Base-by-base conservation (phyloP, 2,113 vertebrate genomes). In the Vulpes ferrilata region DNA sequence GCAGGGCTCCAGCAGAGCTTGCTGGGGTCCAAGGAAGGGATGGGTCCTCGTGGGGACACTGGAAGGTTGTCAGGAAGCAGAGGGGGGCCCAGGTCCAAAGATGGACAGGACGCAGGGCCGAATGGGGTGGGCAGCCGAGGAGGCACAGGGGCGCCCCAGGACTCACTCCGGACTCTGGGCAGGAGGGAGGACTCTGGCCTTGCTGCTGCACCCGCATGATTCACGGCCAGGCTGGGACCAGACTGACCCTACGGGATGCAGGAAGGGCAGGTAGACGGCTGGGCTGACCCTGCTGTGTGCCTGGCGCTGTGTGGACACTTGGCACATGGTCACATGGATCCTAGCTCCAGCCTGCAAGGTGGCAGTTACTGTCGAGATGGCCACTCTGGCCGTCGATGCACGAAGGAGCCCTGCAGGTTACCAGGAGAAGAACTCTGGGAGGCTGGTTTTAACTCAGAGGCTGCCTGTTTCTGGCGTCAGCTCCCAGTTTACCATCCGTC, bases 241-340 rank as follows among this genome's bases (percentile, higher is more conserved):
- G 78, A 71, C 15, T 23, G 62, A 7, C 3, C 48, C 55, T 32
- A 16, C 20, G 6, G 25, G 2, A 30, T 30, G 1, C 0, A 4
- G 25, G 51, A 59, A 74, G 60, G 62, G 19, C 55, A 32, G 17
- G 17, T 25, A 64, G 30, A 27, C 9, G 38, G 16, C 25, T 5
- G 12, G 51, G 10, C 48, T 38, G 65, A 60, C 3, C 78, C 8
- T 38, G 51, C 20, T 8, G 3, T 16, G 60, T 64, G 88, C 35
- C 38, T 0, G 1, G 48, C 5, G 32, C 80, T 7, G 13, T 15
- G 25, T 32, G 35, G 69, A 57, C 16, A 13, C 76, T 55, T 20
- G 27, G 60, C 25, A 2, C 3, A 1, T 0, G 5, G 53, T 57
- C 67, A n/a, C 6, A 19, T 7, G 11, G 27, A 13, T 25, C 6